Conservation (phyloP, 2,888 invertebrate genomes). For the Neoascia interrupta region DNA sequence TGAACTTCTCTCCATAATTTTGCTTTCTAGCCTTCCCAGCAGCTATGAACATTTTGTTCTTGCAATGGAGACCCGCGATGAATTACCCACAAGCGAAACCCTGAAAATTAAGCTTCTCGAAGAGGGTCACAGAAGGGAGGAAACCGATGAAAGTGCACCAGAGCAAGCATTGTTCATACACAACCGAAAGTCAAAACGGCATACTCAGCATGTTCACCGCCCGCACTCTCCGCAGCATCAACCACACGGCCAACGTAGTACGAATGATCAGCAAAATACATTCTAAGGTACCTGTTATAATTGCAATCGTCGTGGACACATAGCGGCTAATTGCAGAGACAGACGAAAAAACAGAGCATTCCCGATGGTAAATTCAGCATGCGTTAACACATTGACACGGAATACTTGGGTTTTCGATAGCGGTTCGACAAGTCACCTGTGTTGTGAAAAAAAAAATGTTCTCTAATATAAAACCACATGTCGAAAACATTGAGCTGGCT, state of each 20-base stretch:
- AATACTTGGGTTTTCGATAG: slow-evolving; percentile 25
- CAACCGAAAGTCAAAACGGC: too few species aligned
- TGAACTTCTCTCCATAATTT: slow-evolving; percentile 3
- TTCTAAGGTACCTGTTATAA: background rate
- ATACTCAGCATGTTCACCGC: too few species aligned
- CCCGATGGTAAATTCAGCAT: too few species aligned
- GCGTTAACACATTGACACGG: background rate
- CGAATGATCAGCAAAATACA: background rate
- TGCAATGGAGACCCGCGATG: slow-evolving; percentile 61
- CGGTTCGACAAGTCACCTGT: slow-evolving; percentile 20
- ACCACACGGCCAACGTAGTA: too few species aligned
- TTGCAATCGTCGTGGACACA: slow-evolving; percentile 42
- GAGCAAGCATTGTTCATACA: slow-evolving; percentile 14
- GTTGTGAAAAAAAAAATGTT: slow-evolving; percentile 9
- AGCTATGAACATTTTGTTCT: slow-evolving; percentile 73
- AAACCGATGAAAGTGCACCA: background rate
- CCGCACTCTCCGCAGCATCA: too few species aligned
- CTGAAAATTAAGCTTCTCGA: slow-evolving; percentile 44
- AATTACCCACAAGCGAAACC: slow-evolving; percentile 41
- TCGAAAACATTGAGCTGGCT: slow-evolving; percentile 4
- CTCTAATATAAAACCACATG: slow-evolving; percentile 3
- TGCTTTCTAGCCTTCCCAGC: slow-evolving; percentile 30
- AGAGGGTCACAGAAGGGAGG: slow-evolving; percentile 59
- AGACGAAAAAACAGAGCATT: too few species aligned
- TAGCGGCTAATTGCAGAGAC: too few species aligned